Conservation (phyloP, 64 coral and sea anemone genomes). For the Montipora efflorescens region DNA sequence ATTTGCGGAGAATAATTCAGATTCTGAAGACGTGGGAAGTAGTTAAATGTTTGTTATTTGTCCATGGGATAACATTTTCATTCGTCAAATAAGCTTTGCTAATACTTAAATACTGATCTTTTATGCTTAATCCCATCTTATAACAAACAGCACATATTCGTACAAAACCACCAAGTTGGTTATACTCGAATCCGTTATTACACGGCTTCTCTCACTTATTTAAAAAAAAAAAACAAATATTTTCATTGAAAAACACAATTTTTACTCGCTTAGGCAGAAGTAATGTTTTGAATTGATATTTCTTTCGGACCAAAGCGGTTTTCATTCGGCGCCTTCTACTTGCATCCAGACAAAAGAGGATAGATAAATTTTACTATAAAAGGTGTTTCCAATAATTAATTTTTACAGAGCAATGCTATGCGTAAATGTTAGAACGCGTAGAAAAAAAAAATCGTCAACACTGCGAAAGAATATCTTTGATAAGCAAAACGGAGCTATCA, state of each 20-base stretch:
- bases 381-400: not conserved
- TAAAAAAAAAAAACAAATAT: not conserved
- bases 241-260: not conserved
- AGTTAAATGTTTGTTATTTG: not conserved
- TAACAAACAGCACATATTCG: not conserved
- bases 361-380: too few relatives aligned
- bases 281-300: not conserved
- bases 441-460: not conserved
- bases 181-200: not conserved
- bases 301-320: not conserved
- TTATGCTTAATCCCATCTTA: not conserved
- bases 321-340: not conserved
- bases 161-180: not conserved
- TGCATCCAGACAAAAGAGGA: too few relatives aligned
- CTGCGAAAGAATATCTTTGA: not conserved
- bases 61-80: not conserved
- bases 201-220: not conserved
- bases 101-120: not conserved
- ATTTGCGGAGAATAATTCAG: slow-evolving; percentile 29
- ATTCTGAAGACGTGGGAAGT: not conserved
- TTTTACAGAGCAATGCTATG: not conserved
- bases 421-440: not conserved
- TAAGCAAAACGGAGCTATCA: not conserved
- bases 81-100: not conserved
- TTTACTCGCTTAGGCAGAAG: not conserved